phyloP scores from a whole-genome alignment of 2,113 vertebrate species.

The Etia nguti region DNA sequence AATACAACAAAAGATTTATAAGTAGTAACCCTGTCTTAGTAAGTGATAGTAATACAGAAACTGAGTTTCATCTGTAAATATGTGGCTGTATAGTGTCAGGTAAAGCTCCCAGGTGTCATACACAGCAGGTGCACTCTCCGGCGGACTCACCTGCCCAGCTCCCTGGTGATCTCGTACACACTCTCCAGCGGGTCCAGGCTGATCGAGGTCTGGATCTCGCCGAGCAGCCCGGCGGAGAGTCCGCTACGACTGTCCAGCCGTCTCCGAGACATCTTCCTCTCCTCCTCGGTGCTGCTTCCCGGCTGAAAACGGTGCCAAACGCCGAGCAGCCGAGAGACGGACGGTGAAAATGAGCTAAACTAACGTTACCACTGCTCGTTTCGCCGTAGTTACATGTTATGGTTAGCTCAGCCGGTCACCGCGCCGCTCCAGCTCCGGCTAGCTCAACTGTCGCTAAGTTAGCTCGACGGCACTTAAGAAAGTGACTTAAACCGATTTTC shows the following conservation, averaged over 20 bases:
- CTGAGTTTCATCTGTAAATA: neutral
- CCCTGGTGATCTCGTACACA: constrained; percentile 81
- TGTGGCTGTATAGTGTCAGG: neutral
- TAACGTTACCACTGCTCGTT: neutral
- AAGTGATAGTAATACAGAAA: neutral
- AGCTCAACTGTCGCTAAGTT: constrained; percentile 35
- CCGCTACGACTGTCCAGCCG: constrained; percentile 80
- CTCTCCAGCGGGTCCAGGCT: constrained; percentile 78
- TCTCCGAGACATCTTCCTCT: constrained; percentile 73
- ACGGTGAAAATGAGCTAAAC: neutral
- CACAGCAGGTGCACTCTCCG: neutral
- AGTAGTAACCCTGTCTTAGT: neutral
- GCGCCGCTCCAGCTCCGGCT: neutral
- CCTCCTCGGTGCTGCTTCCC: neutral
- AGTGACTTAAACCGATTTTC: constrained; percentile 5
- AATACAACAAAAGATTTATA: neutral
- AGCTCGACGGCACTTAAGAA: constrained; percentile 33
- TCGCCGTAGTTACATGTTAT: neutral
- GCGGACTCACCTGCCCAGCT: constrained; percentile 84
- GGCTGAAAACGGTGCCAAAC: neutral
- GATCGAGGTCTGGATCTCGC: constrained; percentile 79
- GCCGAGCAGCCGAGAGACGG: neutral
- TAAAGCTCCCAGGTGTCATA: neutral
- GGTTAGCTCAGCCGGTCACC: neutral
- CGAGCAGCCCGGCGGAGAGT: constrained; percentile 73